Evolutionary conservation across 2,797 vertebrate species (phyloP), one percentile per base, ranked within the genome.

Genomic region (Paguma larvata): DNA sequence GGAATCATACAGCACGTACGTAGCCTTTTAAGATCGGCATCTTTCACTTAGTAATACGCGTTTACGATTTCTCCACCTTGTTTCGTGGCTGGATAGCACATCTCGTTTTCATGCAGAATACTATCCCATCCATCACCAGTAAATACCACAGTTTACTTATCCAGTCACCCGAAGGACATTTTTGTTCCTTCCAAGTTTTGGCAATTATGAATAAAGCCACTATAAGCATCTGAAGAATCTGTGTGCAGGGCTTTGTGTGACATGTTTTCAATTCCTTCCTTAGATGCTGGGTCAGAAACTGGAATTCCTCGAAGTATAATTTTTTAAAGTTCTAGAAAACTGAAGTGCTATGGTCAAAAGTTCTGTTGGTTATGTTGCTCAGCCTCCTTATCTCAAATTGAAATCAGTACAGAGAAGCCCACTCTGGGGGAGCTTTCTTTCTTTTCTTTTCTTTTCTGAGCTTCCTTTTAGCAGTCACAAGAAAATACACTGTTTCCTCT

Each of bases 301-400:
- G 46, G 44, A 87, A 70, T 16, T 70, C 53, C 34, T 82, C 65
- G 51, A 72, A 83, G 19, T 4, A 75, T 82, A 34, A 27, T 41
- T 59, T 92, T 93, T 63, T 53, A 34, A 84, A 84, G 9, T 75
- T 86, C 70, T 87, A 75, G 77, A 44, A 96, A 56, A 67, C 38
- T 44, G 23, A 25, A 75, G 13, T 38, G 3, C 48, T 48, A 12
- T 59, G 34, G 68, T 46, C n/a, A 91, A 85, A 75, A 56, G 9
- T 75, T 85, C 19, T 77, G 27, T 51, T 88, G 78, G 65, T 51
- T 48, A 27, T 41, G 14, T 62, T 46, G 15, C n/a, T 85, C 34
- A 65, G 15, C 21, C 16, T 82, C 27, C 73, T 91, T 34, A 34
- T 80, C 79, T 96, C 83, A 73, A 44, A n/a, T 1, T 85, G n/a